Evolutionary conservation across 35 echinoderm and acorn worm species (phyloP).

Genomic region (Ophioderma brevispina): DNA sequence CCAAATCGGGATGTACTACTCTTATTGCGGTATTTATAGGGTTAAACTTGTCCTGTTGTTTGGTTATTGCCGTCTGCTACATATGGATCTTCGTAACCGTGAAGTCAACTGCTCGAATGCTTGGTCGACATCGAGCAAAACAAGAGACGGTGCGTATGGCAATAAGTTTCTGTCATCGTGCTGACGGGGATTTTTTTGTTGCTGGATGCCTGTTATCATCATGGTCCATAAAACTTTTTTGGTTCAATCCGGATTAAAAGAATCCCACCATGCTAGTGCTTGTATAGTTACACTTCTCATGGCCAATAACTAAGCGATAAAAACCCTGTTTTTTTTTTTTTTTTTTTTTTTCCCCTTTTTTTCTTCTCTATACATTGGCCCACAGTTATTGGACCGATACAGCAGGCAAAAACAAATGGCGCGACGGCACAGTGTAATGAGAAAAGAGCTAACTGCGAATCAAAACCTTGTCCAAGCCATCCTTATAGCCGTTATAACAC

Average conservation of each 20-base stretch:
- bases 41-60: constrained; percentile 35
- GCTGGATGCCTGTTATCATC: constrained; percentile 80
- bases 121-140: neutral
- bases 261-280: neutral
- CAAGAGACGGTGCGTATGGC: constrained; percentile 61
- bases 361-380: too few species aligned
- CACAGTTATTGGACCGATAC: too few species aligned
- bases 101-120: neutral
- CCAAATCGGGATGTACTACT: constrained; percentile 46
- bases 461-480: too few species aligned
- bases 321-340: too few species aligned
- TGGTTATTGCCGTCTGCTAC: constrained; percentile 49
- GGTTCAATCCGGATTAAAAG: constrained; percentile 20
- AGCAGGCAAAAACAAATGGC: too few species aligned
- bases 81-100: constrained; percentile 44
- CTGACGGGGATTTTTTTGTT: constrained; percentile 63
- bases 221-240: constrained; percentile 68
- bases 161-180: constrained; percentile 63
- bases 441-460: too few species aligned
- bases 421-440: too few species aligned
- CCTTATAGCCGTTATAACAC: too few species aligned
- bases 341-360: too few species aligned
- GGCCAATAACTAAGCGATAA: constrained; percentile 69
- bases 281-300: constrained; percentile 59
- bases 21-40: constrained; percentile 56